phyloP scores from a whole-genome alignment of 1,140 invertebrate genomes.

The Orussus abietinus region DNA sequence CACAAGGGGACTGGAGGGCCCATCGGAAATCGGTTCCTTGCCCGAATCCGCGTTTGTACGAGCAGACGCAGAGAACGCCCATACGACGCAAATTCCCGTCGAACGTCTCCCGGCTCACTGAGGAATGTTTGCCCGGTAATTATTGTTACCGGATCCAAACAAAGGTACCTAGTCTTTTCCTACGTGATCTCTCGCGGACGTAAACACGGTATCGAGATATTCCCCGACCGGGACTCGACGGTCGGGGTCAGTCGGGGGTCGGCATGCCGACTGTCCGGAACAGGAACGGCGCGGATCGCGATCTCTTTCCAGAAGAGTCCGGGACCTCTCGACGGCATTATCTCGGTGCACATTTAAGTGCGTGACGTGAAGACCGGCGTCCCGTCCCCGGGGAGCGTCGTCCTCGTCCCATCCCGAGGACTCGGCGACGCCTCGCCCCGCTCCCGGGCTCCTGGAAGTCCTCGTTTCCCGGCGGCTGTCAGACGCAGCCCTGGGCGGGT shows the following conservation, averaged over 20 bases:
- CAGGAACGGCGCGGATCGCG: conserved; percentile 4
- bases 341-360: conserved; percentile 53
- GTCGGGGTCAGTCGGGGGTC: no score
- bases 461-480: conserved; percentile 50
- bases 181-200: no score
- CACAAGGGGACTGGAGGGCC: no score
- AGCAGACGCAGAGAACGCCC: no score
- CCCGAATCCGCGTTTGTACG: background rate
- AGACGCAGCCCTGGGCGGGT: conserved; percentile 51
- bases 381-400: no score
- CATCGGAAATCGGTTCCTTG: no score
- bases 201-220: background rate
- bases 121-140: no score
- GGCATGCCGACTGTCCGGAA: conserved; percentile 32
- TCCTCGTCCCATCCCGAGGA: no score
- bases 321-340: conserved; percentile 46
- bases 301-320: conserved; percentile 18
- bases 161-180: no score
- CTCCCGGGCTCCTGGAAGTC: conserved; percentile 35
- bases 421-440: conserved; percentile 10
- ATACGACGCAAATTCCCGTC: no score
- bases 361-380: conserved; percentile 41
- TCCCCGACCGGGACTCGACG: background rate
- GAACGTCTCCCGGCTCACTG: no score
- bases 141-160: no score